Evolutionary conservation across 2,888 invertebrate species (phyloP), one percentile per base, ranked within the genome.

Genomic region (Microdon myrmicae): DNA sequence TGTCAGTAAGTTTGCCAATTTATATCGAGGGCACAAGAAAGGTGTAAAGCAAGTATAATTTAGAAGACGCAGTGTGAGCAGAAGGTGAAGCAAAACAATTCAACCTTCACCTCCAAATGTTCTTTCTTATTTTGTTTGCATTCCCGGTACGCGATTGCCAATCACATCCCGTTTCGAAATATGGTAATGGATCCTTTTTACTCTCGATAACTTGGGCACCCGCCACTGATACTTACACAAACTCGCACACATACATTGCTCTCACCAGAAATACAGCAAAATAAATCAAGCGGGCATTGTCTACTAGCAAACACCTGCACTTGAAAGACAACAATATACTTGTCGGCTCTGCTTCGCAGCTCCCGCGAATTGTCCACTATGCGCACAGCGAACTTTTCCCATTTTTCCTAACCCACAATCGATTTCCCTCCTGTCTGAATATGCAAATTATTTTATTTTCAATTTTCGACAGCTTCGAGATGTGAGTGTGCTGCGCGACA

Each of bases 391-490:
- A 58, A 64, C 51, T 64, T 64, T 64, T 64, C 45, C 45, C 22
- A 51, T 61, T 56, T 56, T 44, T 23, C 12, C 53, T 29, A 31
- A 10, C 32, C 38, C 39, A 26, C 7, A 64, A 64, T 64, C 64
- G 64, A 64, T 58, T 64, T 64, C 58, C 64, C 43, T 56, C 64
- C 58, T 64, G 58, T 64, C 58, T 64, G 64, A 58, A 41, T 64
- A 64, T 58, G 64, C 64, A 64, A 64, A 64, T 64, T 64, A 64
- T 64, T 64, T 64, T 64, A 64, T 58, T 64, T 64, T 64, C 64
- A 64, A 64, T 64, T 58, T 58, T 64, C 64, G 58, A 58, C 64
- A 64, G 58, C 44, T 53, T 38, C 10, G 43, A 41, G 20, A 16
- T 49, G 34, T 22, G 14, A 8, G 37, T 5, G 14, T 5, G 14